Base-by-base conservation (phyloP, 1,140 invertebrate species). In the Leptinotarsa defecta region DNA sequence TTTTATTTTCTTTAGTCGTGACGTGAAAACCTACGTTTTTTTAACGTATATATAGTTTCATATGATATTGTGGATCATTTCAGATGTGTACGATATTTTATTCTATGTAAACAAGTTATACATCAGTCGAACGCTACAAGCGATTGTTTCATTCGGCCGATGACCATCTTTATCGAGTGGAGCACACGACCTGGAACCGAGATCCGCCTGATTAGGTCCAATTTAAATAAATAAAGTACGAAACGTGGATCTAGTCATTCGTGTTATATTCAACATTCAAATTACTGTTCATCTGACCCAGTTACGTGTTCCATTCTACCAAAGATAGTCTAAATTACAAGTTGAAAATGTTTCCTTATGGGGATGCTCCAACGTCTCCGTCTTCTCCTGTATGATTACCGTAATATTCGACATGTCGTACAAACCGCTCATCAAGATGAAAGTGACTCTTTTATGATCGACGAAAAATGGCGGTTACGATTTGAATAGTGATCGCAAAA, bases 281-380 rank as follows among this genome's bases (percentile, higher is more conserved):
- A 57, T 57, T 57, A 57, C 52, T 13, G 52, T 57, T 57, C 52
- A 15, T 57, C 52, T 57, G 52, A 57, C 52, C 52, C 52, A 57
- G 52, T 57, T 57, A 57, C 52, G 52, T 57, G 52, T 19, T 57
- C 17, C 52, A 57, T 57, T 57, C 52, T 57, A 57, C 4, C 52
- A 57, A 57, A 57, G 52, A 57, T 57, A 57, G 52, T 57, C 52
- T 57, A 57, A 57, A 57, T 57, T 57, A 57, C 52, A 57, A 57
- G 52, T 19, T 57, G 52, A 57, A 43, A 57, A 57, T 57, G 52
- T 57, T 57, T 57, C 52, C 17, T 57, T 57, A 57, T 57, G 52
- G 52, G 52, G 52, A 17, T 57, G 52, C 52, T 57, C 15, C n/a
- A 19, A 17, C 17, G 4, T 57, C 52, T 57, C 1, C 13, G 15